Evolutionary conservation across 2,888 invertebrate genomes (phyloP), one percentile per base, ranked within the genome.

Genomic region (Graphium colonna): DNA sequence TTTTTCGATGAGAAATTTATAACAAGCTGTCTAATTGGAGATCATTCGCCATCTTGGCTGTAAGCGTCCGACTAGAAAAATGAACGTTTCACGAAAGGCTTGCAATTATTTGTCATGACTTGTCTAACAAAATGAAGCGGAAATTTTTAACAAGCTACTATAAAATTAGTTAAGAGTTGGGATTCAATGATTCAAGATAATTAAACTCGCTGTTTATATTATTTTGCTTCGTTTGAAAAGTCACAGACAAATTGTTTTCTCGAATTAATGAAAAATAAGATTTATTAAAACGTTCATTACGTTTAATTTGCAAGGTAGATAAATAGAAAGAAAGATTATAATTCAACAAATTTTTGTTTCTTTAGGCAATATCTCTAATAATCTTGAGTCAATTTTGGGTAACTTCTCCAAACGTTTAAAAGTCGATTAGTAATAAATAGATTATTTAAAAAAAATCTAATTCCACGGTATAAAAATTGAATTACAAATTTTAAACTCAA

Each of bases 111-210:
- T 59, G 56, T 62, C 58, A 58, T 53, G 64, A 82, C 62, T 79
- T 80, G 75, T 60, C 61, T 60, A 68, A 73, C 76, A 83, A 86
- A 86, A 85, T 86, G 81, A 81, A 86, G 84, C 77, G 87, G 86
- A 89, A 87, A 75, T 76, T 82, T 89, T 86, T 89, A 89, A 89
- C 85, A 84, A 88, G 87, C 68, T 66, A 57, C 62, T 58, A 58
- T 62, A 58, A 60, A 65, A 63, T 49, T 61, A 67, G 62, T 50
- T 59, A 56, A 56, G 55, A 60, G 52, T 64, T 64, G 57, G 58
- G 59, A 60, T 69, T 36, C 79, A 79, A 77, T 80, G 80, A 71
- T 50, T 77, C 65, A 72, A 60, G 65, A 64, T 80, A 84, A 82
- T 85, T 81, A 82, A 71, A 69, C 75, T 61, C 71, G 77, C 67